A percentile compares a stretch with the other conserved stretches of the same genome.
Conservation (phyloP, 2,888 invertebrate species). For the Mimas tiliae region DNA sequence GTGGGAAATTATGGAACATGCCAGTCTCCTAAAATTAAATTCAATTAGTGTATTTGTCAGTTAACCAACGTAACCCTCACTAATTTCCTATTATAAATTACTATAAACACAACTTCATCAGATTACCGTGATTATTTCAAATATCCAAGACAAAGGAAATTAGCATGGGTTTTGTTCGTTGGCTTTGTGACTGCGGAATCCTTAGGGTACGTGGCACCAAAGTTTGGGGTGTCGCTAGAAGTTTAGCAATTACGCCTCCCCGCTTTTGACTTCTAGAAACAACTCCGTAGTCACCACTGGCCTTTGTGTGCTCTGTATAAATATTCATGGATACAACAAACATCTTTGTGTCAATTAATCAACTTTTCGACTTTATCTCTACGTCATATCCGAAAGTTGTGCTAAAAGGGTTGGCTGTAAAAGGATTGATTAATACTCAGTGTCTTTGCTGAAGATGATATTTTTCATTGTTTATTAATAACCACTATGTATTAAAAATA, state of each 20-base stretch:
- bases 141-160: slow-evolving; percentile 36
- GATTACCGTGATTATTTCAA: slow-evolving; percentile 33
- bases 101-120: background rate
- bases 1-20: no score
- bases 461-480: no score
- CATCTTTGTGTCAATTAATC: slow-evolving; percentile 26
- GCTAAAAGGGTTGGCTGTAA: background rate
- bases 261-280: slow-evolving; percentile 33
- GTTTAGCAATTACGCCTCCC: slow-evolving; percentile 47
- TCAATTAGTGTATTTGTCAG: slow-evolving; percentile 14
- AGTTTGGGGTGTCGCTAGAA: slow-evolving; percentile 37
- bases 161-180: slow-evolving; percentile 34
- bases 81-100: background rate
- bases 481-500: no score
- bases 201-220: slow-evolving; percentile 27
- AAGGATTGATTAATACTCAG: background rate
- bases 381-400: background rate
- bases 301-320: slow-evolving; percentile 1
- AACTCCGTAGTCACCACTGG: slow-evolving; percentile 35
- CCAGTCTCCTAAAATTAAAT: background rate
- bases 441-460: no score
- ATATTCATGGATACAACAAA: slow-evolving; percentile 38
- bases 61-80: background rate
- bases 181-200: slow-evolving; percentile 34
- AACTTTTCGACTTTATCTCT: slow-evolving; percentile 1